A percentile compares a stretch with the other conserved stretches of the same genome.
Evolutionary conservation across 2,113 vertebrate species (phyloP).

Genomic region (Coracopsis vasa): DNA sequence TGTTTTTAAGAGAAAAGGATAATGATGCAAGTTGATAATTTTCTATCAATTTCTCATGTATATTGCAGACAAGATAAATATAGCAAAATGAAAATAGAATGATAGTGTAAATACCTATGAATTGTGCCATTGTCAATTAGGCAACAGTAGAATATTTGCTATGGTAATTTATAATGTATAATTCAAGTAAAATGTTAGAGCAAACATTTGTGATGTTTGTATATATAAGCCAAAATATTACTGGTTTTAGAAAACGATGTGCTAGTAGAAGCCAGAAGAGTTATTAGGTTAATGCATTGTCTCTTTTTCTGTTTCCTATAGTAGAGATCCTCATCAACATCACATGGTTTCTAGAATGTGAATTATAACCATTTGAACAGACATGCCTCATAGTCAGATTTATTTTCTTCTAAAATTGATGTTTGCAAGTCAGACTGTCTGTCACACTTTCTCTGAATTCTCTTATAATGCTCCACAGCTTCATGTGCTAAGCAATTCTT

Average conservation of each 20-base stretch:
- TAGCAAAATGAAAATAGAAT: slow-evolving; percentile 2
- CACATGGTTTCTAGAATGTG: not conserved
- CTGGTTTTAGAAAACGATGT: not conserved
- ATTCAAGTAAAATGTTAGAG: slow-evolving; percentile 35
- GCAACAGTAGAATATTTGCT: slow-evolving; percentile 31
- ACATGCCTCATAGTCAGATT: not conserved
- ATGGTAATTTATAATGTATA: slow-evolving; percentile 41
- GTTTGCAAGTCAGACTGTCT: not conserved
- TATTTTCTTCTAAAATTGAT: not conserved
- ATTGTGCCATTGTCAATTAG: slow-evolving; percentile 45
- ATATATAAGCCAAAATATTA: slow-evolving; percentile 10
- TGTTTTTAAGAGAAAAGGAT: not conserved
- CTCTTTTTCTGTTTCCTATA: not conserved
- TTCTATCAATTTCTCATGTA: slow-evolving; percentile 27
- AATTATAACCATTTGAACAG: not conserved
- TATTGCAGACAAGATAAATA: slow-evolving; percentile 12
- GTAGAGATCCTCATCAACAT: not conserved
- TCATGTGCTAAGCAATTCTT: not conserved
- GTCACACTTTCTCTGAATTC: not conserved
- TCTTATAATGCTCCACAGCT: not conserved
- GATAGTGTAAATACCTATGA: slow-evolving; percentile 50
- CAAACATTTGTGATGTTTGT: slow-evolving; percentile 34
- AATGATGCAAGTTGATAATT: slow-evolving; percentile 12
- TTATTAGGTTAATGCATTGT: slow-evolving; percentile 12
- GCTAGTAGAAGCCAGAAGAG: not conserved